Conservation (phyloP, 2,797 vertebrate genomes). For the Morus bassanus region DNA sequence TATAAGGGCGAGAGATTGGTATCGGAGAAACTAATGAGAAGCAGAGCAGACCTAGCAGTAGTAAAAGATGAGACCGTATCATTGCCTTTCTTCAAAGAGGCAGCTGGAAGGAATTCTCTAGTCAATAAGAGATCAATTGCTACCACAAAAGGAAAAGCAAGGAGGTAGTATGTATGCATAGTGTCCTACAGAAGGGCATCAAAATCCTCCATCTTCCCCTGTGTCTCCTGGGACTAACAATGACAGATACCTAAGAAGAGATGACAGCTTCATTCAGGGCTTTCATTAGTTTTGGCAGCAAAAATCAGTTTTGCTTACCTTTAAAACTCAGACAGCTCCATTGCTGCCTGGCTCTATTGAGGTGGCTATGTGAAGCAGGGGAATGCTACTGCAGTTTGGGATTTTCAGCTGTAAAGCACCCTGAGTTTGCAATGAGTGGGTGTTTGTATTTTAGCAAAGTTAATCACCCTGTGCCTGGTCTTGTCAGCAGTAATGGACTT, state of each 20-base stretch:
- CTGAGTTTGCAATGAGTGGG: neutral
- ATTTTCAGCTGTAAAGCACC: neutral
- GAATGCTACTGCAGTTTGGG: neutral
- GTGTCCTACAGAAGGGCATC: neutral
- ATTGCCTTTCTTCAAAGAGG: neutral
- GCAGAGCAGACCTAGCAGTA: neutral
- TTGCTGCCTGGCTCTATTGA: neutral
- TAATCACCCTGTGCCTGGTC: neutral
- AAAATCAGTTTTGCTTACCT: neutral
- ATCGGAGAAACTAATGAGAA: neutral
- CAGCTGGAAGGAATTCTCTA: neutral
- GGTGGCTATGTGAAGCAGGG: neutral
- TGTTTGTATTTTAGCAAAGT: conserved; percentile 39
- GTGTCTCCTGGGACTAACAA: neutral
- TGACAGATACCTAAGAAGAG: neutral
- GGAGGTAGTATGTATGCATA: neutral
- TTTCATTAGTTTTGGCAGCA: neutral
- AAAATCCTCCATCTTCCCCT: neutral
- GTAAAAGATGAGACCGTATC: neutral
- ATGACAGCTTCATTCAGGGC: neutral
- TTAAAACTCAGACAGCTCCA: neutral
- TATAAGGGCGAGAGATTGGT: neutral
- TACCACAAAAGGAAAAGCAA: neutral
- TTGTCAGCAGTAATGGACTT: neutral
- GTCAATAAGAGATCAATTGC: neutral